Percentiles rank a stretch among this genome's conserved stretches.
Conservation (phyloP, 2,797 vertebrate species). For the Pogonophryne albipinna region DNA sequence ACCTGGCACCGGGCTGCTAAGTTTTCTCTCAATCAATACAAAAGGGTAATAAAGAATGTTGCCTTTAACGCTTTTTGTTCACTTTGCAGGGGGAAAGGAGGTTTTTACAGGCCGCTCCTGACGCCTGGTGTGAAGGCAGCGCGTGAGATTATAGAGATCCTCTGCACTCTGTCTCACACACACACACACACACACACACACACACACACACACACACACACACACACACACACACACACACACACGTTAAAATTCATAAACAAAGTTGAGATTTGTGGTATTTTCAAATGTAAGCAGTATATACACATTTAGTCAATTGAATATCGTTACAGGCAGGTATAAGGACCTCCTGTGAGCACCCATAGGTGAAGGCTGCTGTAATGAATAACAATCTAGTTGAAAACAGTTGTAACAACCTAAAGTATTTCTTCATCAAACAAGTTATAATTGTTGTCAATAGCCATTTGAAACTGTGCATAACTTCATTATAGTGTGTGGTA, state of each 20-base stretch:
- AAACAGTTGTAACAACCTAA: not conserved
- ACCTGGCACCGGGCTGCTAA: constrained; percentile 77
- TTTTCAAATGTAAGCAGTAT: not conserved
- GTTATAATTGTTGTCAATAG: not conserved
- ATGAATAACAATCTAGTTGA: not conserved
- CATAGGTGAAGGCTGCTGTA: not conserved
- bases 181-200: constrained; percentile 4
- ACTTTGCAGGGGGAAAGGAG: constrained; percentile 58
- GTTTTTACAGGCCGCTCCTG: constrained; percentile 72
- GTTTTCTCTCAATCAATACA: constrained; percentile 83
- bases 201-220: too few species aligned
- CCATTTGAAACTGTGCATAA: not conserved
- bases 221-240: not conserved
- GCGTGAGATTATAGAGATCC: constrained; percentile 57
- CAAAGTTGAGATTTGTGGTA: not conserved
- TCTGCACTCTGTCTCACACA: constrained; percentile 22
- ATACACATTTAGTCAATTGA: not conserved
- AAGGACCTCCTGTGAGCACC: not conserved
- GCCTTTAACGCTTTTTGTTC: constrained; percentile 73
- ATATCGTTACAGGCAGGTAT: too few species aligned
- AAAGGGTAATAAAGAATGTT: constrained; percentile 78
- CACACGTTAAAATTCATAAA: not conserved
- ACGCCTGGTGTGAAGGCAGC: constrained; percentile 70
- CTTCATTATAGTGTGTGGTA: not conserved
- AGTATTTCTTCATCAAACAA: not conserved